These are phyloP conservation scores for Oryctolagus cuniculus DNA, from an alignment of 2,113 vertebrate genomes.

Conservation along the genomic window mOryCun1.1 NC_091442.1:38374001-38374500, in stretches of 20 bases:
- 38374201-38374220: constrained; percentile 44
- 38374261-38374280: not conserved
- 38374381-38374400: not conserved
- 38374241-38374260: not conserved
- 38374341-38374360: not conserved
- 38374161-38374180: no score
- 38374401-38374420: not conserved
- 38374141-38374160: no score
- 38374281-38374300: not conserved
- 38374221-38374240: not conserved
- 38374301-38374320: not conserved
- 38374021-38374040: no score
- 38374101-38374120: no score
- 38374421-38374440: not conserved
- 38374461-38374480: not conserved
- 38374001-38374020: no score
- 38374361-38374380: not conserved
- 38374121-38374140: no score
- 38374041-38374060: no score
- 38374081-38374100: no score
- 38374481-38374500: not conserved
- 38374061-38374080: no score
- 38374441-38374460: not conserved
- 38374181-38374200: no score
- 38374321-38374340: not conserved